Conservation (phyloP, 1,140 invertebrate genomes). For the Steinernema feltiae region DNA sequence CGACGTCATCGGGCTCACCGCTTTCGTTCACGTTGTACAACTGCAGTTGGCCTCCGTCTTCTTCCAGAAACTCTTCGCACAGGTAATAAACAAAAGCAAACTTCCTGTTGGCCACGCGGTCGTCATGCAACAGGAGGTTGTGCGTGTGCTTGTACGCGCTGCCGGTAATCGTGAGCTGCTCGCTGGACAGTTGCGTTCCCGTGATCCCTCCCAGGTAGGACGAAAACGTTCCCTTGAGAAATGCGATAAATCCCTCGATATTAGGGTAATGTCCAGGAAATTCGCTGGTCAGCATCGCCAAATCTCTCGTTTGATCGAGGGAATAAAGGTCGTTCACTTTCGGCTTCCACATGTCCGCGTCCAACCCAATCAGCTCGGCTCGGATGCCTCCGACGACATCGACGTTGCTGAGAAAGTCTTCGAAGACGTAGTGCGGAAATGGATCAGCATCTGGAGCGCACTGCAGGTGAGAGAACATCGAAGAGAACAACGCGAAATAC, state of each 20-base stretch:
- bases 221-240: not conserved
- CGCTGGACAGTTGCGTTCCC: not conserved
- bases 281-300: not conserved
- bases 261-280: not conserved
- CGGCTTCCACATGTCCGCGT: not conserved
- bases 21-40: constrained; percentile 30
- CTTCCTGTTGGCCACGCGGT: not conserved
- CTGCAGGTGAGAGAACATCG: not conserved
- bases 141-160: not conserved
- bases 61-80: not conserved
- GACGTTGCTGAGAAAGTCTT: not conserved
- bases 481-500: not conserved
- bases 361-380: not conserved
- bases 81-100: not conserved
- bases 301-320: not conserved
- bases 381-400: not conserved
- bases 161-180: not conserved
- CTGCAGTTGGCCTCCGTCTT: constrained; percentile 37
- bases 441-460: not conserved
- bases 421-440: not conserved
- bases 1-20: constrained; percentile 30
- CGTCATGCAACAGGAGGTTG: not conserved
- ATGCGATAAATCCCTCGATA: not conserved
- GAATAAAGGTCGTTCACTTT: not conserved
- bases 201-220: not conserved